Base-by-base conservation (phyloP, 2,888 invertebrate species). In the Leptarthrus brevirostris region DNA sequence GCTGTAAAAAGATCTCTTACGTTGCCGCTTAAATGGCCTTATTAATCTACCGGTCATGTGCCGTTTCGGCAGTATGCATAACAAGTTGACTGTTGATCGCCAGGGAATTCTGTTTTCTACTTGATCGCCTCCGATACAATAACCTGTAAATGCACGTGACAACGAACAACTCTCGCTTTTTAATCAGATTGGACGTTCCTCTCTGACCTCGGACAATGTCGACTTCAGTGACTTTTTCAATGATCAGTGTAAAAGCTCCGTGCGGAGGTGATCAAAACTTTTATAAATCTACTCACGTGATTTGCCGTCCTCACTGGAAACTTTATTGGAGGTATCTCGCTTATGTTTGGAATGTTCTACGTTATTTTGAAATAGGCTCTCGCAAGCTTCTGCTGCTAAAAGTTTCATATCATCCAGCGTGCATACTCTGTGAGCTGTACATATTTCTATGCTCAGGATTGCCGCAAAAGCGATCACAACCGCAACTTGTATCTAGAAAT, bases 311-410 rank as follows among this genome's bases (percentile, higher is more conserved):
- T 30, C 20, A n/a, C 47, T 30, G 12, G 44, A 47, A 49, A 72
- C 34, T 14, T 72, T 61, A 52, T 72, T 72, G 22, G 61, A 44
- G 10, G 58, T 26, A 22, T 73, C 73, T 34, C 73, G 73, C 16
- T 73, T 73, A 6, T 26, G 52, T 47, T 64, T 30, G 52, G 53
- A 53, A 61, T 73, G 73, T 53, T 12, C 53, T 18, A 12, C 40
- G 24, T 16, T 16, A 61, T 40, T 73, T 64, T 73, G 64, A 16
- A 73, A 64, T 49, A 72, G n/a, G 20, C 61, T 58, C 66, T 74
- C 73, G n/a, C 73, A 74, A 47, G 73, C 73, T 56, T 74, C 73
- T 4, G 69, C 56, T 10, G 73, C 73, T 36, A 74, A 40, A 16
- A 56, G 36, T 34, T 56, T 66, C 73, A 74, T 74, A 47, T 47